Evolutionary conservation across 2,888 invertebrate genomes (phyloP), one percentile per base, ranked within the genome.

Genomic region (Caenorhabditis sp.): DNA sequence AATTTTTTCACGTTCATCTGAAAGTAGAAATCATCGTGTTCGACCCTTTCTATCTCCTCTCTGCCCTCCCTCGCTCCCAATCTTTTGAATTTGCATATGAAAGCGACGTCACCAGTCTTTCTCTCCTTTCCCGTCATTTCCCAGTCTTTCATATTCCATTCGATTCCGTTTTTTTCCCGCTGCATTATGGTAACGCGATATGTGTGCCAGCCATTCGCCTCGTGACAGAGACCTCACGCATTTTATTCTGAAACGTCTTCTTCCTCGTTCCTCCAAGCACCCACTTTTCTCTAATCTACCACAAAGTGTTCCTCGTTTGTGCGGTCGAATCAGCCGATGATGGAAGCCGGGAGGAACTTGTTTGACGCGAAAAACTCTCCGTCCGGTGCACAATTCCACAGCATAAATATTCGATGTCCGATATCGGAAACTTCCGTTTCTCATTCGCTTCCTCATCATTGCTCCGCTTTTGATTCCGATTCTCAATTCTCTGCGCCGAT

Each of bases 181-280:
- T 27, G 45, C 30, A 68, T 50, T 53, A 59, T 70, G 59, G 59
- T 59, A 70, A 70, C 70, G 59, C 59, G 70, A 59, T 70, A 70
- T 41, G 56, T 39, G 39, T 55, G 48, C 48, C n/a, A n/a, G n/a
- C n/a, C 8, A 37, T 27, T 50, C 48, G 20, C 4, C 61, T n/a
- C 56, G 65, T 55, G 66, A 56, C 56, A 55, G 17, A n/a, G n/a
- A n/a, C n/a, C n/a, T n/a, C n/a, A n/a, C n/a, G n/a, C n/a, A n/a
- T n/a, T n/a, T n/a, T n/a, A n/a, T n/a, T n/a, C n/a, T n/a, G n/a
- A n/a, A n/a, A n/a, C n/a, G n/a, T n/a, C n/a, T n/a, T n/a, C n/a
- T n/a, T n/a, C n/a, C n/a, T n/a, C n/a, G n/a, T n/a, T 45, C 37
- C 41, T 32, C 45, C 26, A 30, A 58, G 45, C 27, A 26, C 39